These are phyloP conservation scores for Coelopa frigida DNA, from an alignment of 1,140 invertebrate species.

Conservation along the genomic window DNA sequence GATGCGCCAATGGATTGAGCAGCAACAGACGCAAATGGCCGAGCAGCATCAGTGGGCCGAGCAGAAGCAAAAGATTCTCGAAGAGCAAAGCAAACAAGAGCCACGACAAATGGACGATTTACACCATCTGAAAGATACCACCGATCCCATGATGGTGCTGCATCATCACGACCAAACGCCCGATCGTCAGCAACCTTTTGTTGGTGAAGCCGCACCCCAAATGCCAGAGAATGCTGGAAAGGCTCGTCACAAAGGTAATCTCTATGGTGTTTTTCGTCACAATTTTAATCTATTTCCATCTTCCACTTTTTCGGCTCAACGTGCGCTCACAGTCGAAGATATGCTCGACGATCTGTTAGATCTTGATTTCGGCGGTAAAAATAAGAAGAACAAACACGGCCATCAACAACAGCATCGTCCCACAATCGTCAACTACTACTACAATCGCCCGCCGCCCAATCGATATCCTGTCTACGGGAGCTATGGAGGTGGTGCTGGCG, in stretches of 20 bases:
- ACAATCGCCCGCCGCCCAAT: neutral
- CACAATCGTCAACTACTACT: conserved; percentile 11
- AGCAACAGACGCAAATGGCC: conserved; percentile 1
- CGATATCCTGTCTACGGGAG: neutral
- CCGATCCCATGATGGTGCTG: too few relatives aligned
- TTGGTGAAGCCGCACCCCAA: conserved; percentile 31
- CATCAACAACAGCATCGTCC: conserved; percentile 11
- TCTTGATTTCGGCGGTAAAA: conserved; percentile 19
- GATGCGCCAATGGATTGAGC: conserved; percentile 9
- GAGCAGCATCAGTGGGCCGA: conserved; percentile 8
- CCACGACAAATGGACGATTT: conserved; percentile 7
- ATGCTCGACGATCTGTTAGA: conserved; percentile 15
- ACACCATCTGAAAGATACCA: neutral
- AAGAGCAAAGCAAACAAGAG: conserved; percentile 2
- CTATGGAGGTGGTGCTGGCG: conserved; percentile 10
- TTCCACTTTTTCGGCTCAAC: conserved; percentile 7
- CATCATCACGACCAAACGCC: neutral
- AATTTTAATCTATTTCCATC: conserved; percentile 17
- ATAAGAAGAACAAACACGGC: conserved; percentile 19
- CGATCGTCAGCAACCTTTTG: neutral
- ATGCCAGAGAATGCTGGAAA: conserved; percentile 20
- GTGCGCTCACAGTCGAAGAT: conserved; percentile 13
- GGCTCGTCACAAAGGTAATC: conserved; percentile 39
- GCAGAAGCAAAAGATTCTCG: neutral
- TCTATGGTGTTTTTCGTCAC: conserved; percentile 29